Base-by-base conservation (phyloP, 2,888 invertebrate species). In the Augiades crinisus region DNA sequence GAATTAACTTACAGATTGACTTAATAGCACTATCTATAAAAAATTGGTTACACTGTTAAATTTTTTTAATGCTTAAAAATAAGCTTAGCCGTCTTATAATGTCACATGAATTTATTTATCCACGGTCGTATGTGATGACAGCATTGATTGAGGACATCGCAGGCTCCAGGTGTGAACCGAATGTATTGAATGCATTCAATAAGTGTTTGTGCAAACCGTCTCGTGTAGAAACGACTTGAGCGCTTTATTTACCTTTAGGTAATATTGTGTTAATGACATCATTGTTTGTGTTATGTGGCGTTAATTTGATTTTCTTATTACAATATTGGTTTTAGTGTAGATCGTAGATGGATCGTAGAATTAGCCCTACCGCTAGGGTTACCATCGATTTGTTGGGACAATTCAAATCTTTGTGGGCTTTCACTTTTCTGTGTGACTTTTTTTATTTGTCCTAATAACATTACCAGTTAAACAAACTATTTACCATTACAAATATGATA, bases 161-260 rank as follows among this genome's bases (percentile, higher is more conserved):
- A 22, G 34, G 34, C 13, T 33, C 19, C 30, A 40, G 49, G 24
- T 43, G 34, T 34, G 41, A 41, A 49, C 33, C 27, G 14, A 41
- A 43, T 43, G 50, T 51, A 31, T 37, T 33, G 43, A 40, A 21
- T 43, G 45, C 38, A 31, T 38, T 38, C 21, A 41, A 51, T 54
- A 41, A 44, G 38, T 54, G 53, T 58, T 55, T 53, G 65, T 62
- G 64, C 75, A 81, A 82, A 81, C 83, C 75, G 83, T 78, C 83
- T 84, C 83, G 83, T 83, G 82, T 80, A 64, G 67, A 33, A 63
- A 58, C 64, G 60, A 59, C 65, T 62, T 55, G 50, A 53, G 43
- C 53, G 55, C 56, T 54, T n/a, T 47, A 54, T 66, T 44, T 59
- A 49, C 12, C 47, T 49, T 22, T 40, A 12, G 40, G 47, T 38